Conservation (phyloP, 1,140 invertebrate genomes). For the Theocolax elegans region DNA sequence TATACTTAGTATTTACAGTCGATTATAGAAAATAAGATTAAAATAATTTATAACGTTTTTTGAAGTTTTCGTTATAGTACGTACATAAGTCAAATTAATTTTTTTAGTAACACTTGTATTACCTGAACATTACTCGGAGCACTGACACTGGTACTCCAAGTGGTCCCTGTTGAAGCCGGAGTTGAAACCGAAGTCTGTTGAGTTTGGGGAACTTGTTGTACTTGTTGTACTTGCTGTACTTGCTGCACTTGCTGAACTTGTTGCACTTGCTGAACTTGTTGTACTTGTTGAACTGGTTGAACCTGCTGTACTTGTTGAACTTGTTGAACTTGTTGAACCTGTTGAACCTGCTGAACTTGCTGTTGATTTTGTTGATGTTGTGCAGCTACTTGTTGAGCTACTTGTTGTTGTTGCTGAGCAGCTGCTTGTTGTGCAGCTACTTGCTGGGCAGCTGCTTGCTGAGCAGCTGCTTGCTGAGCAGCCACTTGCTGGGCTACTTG, state of each 20-base stretch:
- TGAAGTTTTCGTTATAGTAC: neutral
- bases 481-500: conserved; percentile 62
- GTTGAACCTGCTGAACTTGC: conserved; percentile 66
- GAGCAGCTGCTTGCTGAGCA: conserved; percentile 50
- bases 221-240: conserved; percentile 48
- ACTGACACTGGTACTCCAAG: conserved; percentile 60
- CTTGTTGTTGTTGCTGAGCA: conserved; percentile 59
- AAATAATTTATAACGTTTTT: neutral
- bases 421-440: conserved; percentile 57
- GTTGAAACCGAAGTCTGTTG: conserved; percentile 59
- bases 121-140: conserved; percentile 64
- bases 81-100: too few relatives aligned
- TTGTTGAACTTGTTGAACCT: conserved; percentile 60
- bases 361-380: conserved; percentile 34
- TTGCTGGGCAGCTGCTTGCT: conserved; percentile 59
- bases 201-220: conserved; percentile 55
- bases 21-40: neutral
- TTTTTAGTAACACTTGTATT: too few relatives aligned
- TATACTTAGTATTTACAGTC: neutral
- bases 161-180: conserved; percentile 61
- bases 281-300: conserved; percentile 55
- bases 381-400: conserved; percentile 46
- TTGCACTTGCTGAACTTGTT: conserved; percentile 66
- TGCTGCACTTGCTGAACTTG: conserved; percentile 60
- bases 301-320: too few relatives aligned